phyloP scores from a whole-genome alignment of 2,113 vertebrate species.

The Litocranius walleri region DNA sequence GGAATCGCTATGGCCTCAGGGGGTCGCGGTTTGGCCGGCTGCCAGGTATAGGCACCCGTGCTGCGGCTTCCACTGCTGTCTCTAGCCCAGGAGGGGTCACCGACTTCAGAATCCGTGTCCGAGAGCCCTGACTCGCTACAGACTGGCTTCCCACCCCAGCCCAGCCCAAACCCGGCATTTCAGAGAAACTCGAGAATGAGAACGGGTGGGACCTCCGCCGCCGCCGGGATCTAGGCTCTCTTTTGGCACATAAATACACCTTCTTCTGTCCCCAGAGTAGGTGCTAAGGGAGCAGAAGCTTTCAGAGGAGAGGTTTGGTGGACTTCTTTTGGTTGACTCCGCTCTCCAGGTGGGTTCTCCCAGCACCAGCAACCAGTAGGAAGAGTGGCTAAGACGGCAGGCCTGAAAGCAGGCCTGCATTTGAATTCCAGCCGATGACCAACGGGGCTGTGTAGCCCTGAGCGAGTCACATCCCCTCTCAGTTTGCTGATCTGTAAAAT shows the following conservation, averaged over 20 bases:
- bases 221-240: slow-evolving; percentile 61
- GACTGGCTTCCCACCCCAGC: not conserved
- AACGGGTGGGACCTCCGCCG: slow-evolving; percentile 40
- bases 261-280: slow-evolving; percentile 51
- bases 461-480: not conserved
- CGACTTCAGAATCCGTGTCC: slow-evolving; percentile 69
- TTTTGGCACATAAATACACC: slow-evolving; percentile 62
- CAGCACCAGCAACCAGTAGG: not conserved
- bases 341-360: not conserved
- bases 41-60: slow-evolving; percentile 26
- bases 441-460: not conserved
- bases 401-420: not conserved
- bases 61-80: not conserved
- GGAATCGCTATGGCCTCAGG: not conserved
- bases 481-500: slow-evolving; percentile 16
- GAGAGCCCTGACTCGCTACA: slow-evolving; percentile 61
- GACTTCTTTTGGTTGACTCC: not conserved
- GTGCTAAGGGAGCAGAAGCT: not conserved
- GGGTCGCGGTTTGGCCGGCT: not conserved
- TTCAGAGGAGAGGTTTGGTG: not conserved
- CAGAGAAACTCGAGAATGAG: slow-evolving; percentile 64
- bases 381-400: not conserved
- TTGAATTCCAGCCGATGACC: not conserved
- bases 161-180: slow-evolving; percentile 64
- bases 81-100: not conserved